Base-by-base conservation (phyloP, 2,888 invertebrate genomes). In the Proisotoma minuta region DNA sequence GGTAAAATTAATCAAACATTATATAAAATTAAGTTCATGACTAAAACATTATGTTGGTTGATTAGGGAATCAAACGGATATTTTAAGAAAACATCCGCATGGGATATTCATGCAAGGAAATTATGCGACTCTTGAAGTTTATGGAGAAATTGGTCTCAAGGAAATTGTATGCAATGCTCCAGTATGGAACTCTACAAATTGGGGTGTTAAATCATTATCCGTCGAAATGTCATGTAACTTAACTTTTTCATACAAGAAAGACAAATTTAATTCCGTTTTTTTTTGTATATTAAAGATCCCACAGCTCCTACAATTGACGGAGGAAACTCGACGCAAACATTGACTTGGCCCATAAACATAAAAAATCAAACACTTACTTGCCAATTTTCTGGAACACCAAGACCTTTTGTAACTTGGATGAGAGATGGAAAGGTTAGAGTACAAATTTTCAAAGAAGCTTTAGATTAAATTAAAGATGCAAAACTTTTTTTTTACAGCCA, bases 101-200 rank as follows among this genome's bases (percentile, higher is more conserved):
- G 57, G 51, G 15, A 49, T 68, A 1, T 24, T 60, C 2, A n/a
- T 52, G 15, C 43, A 53, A 18, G 39, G 53, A 40, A 62, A 67
- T 24, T 59, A 64, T 12, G 57, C 57, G 2, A 48, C 47, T 40
- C 15, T 68, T 24, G 61, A 64, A 48, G 18, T 73, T 1, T 43
- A 24, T 3, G 68, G 69, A 3, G 59, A 59, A 15, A 1, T 26
- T 15, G 61, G 65, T 1, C 60, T 73, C 48, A 51, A 63, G 40
- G 49, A 57, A 2, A 15, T 70, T 1, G 62, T 48, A 8, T 73
- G 73, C 47, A 64, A 60, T 47, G 73, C 71, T 27, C 73, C 73
- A 24, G 59, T 73, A 12, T 73, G 73, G 73, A 73, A 73, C 53
- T 58, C 71, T 0, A 63, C 68, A 0, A 66, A 65, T 5, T 73